phyloP scores from a whole-genome alignment of 2,888 invertebrate species.

The Busseola fusca region DNA sequence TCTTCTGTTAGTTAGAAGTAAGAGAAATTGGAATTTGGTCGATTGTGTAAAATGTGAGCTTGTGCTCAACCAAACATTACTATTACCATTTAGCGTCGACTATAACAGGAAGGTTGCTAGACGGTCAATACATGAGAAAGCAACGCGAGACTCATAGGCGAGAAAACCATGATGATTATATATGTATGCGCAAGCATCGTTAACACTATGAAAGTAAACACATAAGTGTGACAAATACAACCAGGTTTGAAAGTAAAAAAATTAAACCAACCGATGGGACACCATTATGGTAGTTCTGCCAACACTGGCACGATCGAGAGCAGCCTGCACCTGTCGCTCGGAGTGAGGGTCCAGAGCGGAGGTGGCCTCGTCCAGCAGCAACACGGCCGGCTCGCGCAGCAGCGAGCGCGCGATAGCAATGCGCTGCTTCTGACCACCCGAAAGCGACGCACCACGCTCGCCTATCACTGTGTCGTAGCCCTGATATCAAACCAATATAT shows the following conservation, averaged over 20 bases:
- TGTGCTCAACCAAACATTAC: neutral
- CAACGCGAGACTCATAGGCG: neutral
- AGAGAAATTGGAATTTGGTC: conserved; percentile 14
- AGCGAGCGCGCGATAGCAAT: conserved; percentile 95
- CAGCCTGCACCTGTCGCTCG: conserved; percentile 94
- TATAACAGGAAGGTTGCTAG: neutral
- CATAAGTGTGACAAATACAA: neutral
- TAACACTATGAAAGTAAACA: neutral
- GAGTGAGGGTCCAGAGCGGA: conserved; percentile 95
- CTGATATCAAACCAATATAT: conserved; percentile 66
- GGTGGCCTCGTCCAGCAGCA: conserved; percentile 94
- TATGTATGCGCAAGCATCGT: neutral
- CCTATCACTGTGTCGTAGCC: conserved; percentile 94
- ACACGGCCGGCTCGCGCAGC: conserved; percentile 92
- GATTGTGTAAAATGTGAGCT: neutral
- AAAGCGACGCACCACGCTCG: conserved; percentile 93
- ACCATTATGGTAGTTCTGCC: conserved; percentile 93
- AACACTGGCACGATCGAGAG: conserved; percentile 91
- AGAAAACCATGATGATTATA: neutral
- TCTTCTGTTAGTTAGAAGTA: neutral
- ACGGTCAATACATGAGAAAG: too few species aligned
- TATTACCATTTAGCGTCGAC: neutral
- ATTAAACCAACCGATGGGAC: conserved; percentile 88
- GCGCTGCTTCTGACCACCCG: conserved; percentile 95
- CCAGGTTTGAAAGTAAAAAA: neutral